Evolutionary conservation across 2,888 invertebrate species (phyloP), one percentile per base, ranked within the genome.

Genomic region (Rosalia funebris): DNA sequence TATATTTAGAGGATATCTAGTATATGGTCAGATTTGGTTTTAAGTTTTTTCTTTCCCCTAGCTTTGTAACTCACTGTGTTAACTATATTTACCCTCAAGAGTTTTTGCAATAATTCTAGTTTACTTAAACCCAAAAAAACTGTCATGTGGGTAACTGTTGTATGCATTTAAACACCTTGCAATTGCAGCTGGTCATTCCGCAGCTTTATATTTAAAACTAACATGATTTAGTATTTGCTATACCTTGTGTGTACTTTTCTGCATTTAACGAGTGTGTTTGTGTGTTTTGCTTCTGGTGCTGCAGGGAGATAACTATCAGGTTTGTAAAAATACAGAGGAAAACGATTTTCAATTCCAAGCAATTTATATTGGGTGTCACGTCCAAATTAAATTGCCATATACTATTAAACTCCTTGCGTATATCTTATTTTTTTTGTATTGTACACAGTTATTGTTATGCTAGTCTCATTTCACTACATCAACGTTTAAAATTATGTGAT

Each of bases 241-340:
- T 63, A 65, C 64, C 63, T 70, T 69, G 62, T 62, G 60, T 59
- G 37, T 55, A 48, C 15, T 69, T 64, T 47, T 37, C 55, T 47
- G 52, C 66, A 69, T 69, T 64, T 73, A 75, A 73, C 56, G 52
- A 53, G 66, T 70, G 71, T 76, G 71, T 75, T 73, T 75, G 72
- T 77, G 73, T 77, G 71, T 73, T 72, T 70, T 71, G 73, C 74
- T 75, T 75, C 68, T 72, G 63, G 66, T 74, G 75, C 77, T 70
- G 71, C 76, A 80, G 80, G 80, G 79, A 71, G 79, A 79, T 62
- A 75, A 69, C 65, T 77, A 78, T 65, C 79, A 81, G 80, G 80
- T 81, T 74, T 69, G 79, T 80, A 76, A 48, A 64, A 59, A 55
- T 25, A 20, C 20, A 12, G 15, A n/a, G n/a, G n/a, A n/a, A n/a